Percentiles rank a stretch among this genome's conserved stretches.
Evolutionary conservation across 2,113 vertebrate genomes (phyloP).

Genomic region (Mormyrus iriodes): DNA sequence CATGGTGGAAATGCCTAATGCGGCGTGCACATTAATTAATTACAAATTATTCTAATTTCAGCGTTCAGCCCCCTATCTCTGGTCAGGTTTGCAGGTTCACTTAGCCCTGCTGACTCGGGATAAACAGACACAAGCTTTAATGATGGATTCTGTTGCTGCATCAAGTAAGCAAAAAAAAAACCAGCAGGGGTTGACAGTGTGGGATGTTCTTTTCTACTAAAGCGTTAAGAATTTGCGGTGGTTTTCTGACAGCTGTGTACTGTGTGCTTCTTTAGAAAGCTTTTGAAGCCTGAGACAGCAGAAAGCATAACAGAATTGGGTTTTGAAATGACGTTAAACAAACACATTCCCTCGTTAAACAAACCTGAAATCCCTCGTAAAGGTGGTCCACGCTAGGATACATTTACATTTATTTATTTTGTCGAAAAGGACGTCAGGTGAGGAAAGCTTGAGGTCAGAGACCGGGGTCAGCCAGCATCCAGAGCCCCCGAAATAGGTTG

Average conservation of each 20-base stretch:
- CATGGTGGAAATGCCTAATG: slow-evolving; percentile 1
- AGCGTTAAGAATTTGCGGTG: neutral
- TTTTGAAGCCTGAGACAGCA: neutral
- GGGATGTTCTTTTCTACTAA: slow-evolving; percentile 5
- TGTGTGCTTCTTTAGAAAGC: neutral
- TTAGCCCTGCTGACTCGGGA: neutral
- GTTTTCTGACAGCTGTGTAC: neutral
- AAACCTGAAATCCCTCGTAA: neutral
- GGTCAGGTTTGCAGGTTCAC: neutral
- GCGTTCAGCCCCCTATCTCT: neutral
- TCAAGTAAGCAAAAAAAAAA: slow-evolving; percentile 1
- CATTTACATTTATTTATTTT: neutral
- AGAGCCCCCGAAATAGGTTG: neutral
- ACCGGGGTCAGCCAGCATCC: neutral
- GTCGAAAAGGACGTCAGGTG: neutral
- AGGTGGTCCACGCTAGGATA: neutral
- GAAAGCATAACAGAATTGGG: neutral
- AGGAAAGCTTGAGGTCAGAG: neutral
- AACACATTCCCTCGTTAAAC: neutral
- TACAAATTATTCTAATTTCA: slow-evolving; percentile 15
- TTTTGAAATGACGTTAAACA: neutral
- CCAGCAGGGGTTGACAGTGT: slow-evolving; percentile 24
- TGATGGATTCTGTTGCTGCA: neutral
- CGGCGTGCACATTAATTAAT: slow-evolving; percentile 9
- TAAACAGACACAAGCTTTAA: neutral